phyloP scores from a whole-genome alignment of 2,888 invertebrate species.

The Octodonta nipae region DNA sequence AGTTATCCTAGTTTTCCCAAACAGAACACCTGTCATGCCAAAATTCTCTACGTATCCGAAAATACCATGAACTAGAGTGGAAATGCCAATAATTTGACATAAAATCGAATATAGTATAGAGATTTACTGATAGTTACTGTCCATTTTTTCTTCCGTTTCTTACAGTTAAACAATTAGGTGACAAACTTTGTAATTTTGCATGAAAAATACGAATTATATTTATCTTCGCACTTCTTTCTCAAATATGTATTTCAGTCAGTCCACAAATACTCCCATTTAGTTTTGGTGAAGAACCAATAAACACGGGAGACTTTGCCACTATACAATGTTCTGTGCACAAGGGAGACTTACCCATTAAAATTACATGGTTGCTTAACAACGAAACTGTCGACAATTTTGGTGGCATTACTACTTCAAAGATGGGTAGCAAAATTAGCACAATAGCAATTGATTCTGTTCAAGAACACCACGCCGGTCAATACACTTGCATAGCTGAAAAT shows the following conservation, averaged over 20 bases:
- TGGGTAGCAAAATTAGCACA: constrained; percentile 39
- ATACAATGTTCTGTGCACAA: constrained; percentile 52
- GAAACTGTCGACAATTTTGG: constrained; percentile 23
- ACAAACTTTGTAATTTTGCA: no score
- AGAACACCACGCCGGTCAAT: constrained; percentile 48
- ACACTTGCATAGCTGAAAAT: constrained; percentile 63
- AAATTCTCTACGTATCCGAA: no score
- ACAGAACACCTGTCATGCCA: no score
- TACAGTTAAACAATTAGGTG: no score
- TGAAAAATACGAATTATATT: no score
- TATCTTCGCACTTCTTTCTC: no score
- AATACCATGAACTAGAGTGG: no score
- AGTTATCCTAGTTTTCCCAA: no score
- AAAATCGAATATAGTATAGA: no score
- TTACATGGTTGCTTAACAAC: constrained; percentile 54
- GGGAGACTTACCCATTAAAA: constrained; percentile 63
- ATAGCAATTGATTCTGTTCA: constrained; percentile 45
- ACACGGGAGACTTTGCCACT: constrained; percentile 26
- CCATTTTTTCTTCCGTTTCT: no score
- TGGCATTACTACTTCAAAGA: constrained; percentile 34
- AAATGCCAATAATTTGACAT: no score
- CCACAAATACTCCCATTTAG: constrained; percentile 66
- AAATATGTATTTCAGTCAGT: constrained; percentile 53
- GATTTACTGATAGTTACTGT: no score
- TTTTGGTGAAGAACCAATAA: constrained; percentile 55